Evolutionary conservation across 2,888 invertebrate species (phyloP).

Genomic region (Erebia ligea): DNA sequence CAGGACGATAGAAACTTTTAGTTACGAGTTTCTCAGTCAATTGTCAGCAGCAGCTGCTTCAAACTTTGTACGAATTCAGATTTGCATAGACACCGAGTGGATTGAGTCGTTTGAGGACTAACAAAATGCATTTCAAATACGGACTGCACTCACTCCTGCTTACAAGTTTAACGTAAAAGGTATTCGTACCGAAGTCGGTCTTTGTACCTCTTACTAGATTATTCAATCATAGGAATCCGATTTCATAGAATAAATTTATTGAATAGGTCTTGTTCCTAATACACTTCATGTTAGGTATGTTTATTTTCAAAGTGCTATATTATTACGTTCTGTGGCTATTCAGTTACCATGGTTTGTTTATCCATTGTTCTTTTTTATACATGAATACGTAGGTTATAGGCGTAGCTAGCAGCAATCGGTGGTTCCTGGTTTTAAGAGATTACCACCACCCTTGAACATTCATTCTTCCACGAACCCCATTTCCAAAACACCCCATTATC

Average conservation of each 20-base stretch:
- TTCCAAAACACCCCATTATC: too few species aligned
- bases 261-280: background rate
- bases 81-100: slow-evolving; percentile 34
- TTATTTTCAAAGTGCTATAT: too few species aligned
- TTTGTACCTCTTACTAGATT: slow-evolving; percentile 1
- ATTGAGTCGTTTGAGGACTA: slow-evolving; percentile 33
- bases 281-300: background rate
- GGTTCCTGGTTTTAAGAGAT: too few species aligned
- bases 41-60: slow-evolving; percentile 33
- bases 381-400: too few species aligned
- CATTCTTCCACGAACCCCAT: too few species aligned
- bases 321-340: too few species aligned
- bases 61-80: slow-evolving; percentile 33
- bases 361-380: too few species aligned
- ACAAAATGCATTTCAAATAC: slow-evolving; percentile 29
- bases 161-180: slow-evolving; percentile 11
- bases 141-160: slow-evolving; percentile 12
- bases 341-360: too few species aligned
- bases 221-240: background rate
- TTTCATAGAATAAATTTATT: background rate
- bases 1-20: slow-evolving; percentile 18
- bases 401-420: too few species aligned
- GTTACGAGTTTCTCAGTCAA: slow-evolving; percentile 33
- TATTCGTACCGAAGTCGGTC: background rate
- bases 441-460: too few species aligned